Conservation (phyloP, 2,888 invertebrate species). For the Dynastes tityus region DNA sequence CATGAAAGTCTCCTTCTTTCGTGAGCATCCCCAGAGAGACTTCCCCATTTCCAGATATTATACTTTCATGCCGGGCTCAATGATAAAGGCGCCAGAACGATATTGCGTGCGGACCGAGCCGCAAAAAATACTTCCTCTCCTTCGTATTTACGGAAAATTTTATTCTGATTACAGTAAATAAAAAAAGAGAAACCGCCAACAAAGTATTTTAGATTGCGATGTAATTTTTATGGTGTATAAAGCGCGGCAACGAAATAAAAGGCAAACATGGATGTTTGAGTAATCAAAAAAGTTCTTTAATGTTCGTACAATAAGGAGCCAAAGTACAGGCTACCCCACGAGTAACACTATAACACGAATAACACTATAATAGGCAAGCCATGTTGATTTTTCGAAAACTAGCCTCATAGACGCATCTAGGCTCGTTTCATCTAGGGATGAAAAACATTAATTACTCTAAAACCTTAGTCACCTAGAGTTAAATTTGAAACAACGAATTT, state of each 20-base stretch:
- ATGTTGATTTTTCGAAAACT: too few species aligned
- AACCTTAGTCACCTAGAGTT: too few species aligned
- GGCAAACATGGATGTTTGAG: not conserved
- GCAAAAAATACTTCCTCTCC: not conserved
- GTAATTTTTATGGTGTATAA: not conserved
- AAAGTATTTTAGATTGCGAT: not conserved
- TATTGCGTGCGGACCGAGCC: not conserved
- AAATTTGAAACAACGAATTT: too few species aligned
- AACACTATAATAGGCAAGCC: too few species aligned
- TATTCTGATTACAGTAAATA: conserved; percentile 19
- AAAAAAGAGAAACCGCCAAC: not conserved
- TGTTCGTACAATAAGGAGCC: not conserved
- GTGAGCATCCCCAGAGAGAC: conserved; percentile 20
- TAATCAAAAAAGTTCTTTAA: not conserved
- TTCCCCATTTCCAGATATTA: conserved; percentile 13
- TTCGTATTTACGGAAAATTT: conserved; percentile 9
- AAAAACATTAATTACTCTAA: too few species aligned
- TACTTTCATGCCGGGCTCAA: conserved; percentile 11
- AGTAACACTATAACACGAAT: not conserved
- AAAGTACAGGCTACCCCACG: not conserved
- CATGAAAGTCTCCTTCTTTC: conserved; percentile 18
- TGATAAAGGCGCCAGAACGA: conserved; percentile 1
- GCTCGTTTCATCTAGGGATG: too few species aligned
- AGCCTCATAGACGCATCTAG: too few species aligned
- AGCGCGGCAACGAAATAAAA: not conserved